Conservation (phyloP, 2,797 vertebrate genomes). For the Loriculus beryllinus region DNA sequence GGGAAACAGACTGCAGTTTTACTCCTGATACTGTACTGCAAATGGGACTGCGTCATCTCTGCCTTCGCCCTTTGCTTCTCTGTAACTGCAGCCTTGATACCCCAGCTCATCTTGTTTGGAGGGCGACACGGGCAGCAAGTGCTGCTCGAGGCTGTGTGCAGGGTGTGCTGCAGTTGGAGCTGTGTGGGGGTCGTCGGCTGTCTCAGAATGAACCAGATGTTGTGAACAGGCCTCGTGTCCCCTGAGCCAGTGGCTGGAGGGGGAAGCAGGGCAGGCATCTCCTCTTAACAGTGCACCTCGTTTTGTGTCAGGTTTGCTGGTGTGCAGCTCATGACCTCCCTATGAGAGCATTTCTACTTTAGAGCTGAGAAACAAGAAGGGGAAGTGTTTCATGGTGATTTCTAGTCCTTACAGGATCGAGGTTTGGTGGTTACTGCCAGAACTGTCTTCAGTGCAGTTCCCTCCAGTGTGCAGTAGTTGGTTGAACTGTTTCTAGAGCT, state of each 20-base stretch:
- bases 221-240: rapidly evolving
- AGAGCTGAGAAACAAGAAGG: neutral
- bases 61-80: neutral
- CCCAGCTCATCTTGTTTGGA: neutral
- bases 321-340: neutral
- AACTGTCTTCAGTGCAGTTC: neutral
- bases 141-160: neutral
- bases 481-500: neutral
- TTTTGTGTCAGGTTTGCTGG: neutral
- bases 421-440: neutral
- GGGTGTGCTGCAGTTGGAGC: neutral
- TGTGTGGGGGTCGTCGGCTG: neutral
- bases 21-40: neutral
- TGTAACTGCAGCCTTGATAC: neutral
- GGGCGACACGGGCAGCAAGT: neutral
- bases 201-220: neutral
- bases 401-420: neutral
- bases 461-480: rapidly evolving
- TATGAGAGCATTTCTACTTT: neutral
- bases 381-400: neutral
- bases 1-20: neutral
- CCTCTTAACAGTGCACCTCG: neutral
- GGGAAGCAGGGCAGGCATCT: neutral
- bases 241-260: neutral
- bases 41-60: neutral